Base-by-base conservation (phyloP, 2,888 invertebrate species). In the Xanthia icteritia region DNA sequence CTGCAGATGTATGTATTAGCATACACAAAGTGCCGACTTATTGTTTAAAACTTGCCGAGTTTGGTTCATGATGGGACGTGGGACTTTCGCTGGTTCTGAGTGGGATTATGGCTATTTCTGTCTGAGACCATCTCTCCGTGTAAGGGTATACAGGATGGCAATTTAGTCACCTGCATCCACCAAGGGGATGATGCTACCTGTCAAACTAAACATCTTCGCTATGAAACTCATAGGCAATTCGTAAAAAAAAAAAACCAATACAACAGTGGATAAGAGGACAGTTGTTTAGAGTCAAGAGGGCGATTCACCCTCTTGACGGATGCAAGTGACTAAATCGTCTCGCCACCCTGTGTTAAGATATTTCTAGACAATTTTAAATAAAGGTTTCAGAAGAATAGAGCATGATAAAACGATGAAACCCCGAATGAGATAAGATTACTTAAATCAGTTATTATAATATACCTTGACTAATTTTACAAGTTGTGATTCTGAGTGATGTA, bases 1-100 rank as follows among this genome's bases (percentile, higher is more conserved):
- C 45, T 65, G 86, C 73, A 72, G 81, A 77, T 86, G 84, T 31
- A 63, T 61, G 56, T 48, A 85, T 85, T 86, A 83, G 81, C 86
- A 85, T 85, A 83, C 79, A 69, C 63, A 58, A 58, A 61, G 48
- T 66, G 65, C 75, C 65, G 58, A 42, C 85, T 64, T 78, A 79
- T 82, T 82, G 82, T 85, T 82, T 69, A 48, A 63, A 45, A 42
- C 20, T 45, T 58, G 27, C 64, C 27, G n/a, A 42, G 63, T 81
- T 71, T 74, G 56, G 54, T 85, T 84, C 78, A 82, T 39, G 66
- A 39, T 72, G 51, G 31, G 71, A 65, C 54, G 82, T 83, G 73
- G 83, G 82, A 74, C 74, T 85, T 82, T 82, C 68, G 42, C 76
- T 76, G 61, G 31, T 31, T 27, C 20, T 65, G 54, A 39, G 76